Evolutionary conservation across 2,113 vertebrate species (phyloP).

Genomic region (Xenus cinereus): DNA sequence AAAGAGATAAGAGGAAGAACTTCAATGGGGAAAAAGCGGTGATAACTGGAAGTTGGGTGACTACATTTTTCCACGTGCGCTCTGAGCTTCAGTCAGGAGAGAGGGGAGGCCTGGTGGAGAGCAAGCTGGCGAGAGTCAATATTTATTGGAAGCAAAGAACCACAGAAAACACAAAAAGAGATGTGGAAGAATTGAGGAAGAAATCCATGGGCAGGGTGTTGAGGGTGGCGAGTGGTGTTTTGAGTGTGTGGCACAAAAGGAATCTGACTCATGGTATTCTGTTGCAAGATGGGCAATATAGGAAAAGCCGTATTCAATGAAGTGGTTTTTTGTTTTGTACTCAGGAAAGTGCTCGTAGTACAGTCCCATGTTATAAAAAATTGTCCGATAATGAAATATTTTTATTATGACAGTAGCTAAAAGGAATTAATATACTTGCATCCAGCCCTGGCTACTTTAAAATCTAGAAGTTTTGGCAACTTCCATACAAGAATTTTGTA

Average conservation of each 20-base stretch:
- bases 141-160: not conserved
- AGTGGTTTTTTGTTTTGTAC: not conserved
- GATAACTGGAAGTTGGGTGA: not conserved
- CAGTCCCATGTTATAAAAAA: not conserved
- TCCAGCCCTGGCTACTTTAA: not conserved
- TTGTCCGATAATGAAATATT: not conserved
- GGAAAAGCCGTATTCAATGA: not conserved
- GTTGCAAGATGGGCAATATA: not conserved
- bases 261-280: not conserved
- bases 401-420: not conserved
- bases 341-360: not conserved
- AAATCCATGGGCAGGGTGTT: not conserved
- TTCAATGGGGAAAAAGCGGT: not conserved
- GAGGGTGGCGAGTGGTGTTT: not conserved
- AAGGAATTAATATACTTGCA: not conserved
- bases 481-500: not conserved
- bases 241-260: not conserved
- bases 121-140: not conserved
- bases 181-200: not conserved
- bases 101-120: not conserved
- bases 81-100: not conserved
- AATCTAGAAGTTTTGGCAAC: not conserved
- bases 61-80: accelerated
- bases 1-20: not conserved
- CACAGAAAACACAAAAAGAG: not conserved